These are phyloP conservation scores for Glyphotaelius pellucidus DNA, from an alignment of 2,888 invertebrate genomes.

Conservation along the genomic window DNA sequence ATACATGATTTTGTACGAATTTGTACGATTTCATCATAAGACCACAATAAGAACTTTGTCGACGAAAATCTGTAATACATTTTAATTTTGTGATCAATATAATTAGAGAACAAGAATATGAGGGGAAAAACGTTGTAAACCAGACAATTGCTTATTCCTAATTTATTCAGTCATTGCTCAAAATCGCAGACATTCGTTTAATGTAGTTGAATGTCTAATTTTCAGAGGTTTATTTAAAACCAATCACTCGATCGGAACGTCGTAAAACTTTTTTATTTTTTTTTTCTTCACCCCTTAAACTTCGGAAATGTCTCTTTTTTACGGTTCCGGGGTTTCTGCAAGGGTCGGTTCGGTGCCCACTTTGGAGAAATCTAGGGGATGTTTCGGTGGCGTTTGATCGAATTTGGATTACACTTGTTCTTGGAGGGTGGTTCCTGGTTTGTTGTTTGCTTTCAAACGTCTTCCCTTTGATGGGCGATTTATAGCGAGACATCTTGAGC, in stretches of 20 bases:
- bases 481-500: conserved; percentile 28
- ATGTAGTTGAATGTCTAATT: not conserved
- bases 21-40: too few species aligned
- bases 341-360: conserved; percentile 10
- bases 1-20: too few species aligned
- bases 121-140: too few species aligned
- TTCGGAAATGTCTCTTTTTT: conserved; percentile 55
- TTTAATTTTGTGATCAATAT: too few species aligned
- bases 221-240: conserved; percentile 6
- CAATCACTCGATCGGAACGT: conserved; percentile 40
- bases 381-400: conserved; percentile 65
- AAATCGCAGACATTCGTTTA: not conserved
- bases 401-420: conserved; percentile 65
- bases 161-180: too few species aligned
- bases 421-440: not conserved
- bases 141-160: too few species aligned
- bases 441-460: conserved; percentile 33
- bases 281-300: conserved; percentile 47
- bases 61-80: too few species aligned
- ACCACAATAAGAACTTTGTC: too few species aligned
- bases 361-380: conserved; percentile 26
- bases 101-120: too few species aligned
- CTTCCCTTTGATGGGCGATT: conserved; percentile 54
- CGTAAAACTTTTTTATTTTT: conserved; percentile 49
- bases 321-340: conserved; percentile 44